A percentile compares a stretch with the other conserved stretches of the same genome.
These are phyloP conservation scores for Pantala flavescens DNA, from an alignment of 1,140 invertebrate genomes.

Conservation along the genomic window DNA sequence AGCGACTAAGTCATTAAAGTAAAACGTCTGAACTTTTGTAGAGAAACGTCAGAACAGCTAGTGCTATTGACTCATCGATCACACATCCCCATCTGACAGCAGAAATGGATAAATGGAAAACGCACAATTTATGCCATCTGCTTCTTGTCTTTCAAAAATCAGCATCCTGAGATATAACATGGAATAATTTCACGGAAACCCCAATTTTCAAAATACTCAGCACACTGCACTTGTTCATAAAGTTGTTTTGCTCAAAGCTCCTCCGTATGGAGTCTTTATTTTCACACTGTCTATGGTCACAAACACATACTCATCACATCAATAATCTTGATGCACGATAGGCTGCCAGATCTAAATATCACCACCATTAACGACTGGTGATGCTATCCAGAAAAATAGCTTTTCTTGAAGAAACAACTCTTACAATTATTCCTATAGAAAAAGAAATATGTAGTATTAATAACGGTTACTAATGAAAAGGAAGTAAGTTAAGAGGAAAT, in stretches of 20 bases:
- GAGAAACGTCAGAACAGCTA: too few relatives aligned
- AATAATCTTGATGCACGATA: neutral
- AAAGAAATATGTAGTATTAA: neutral
- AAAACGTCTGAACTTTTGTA: too few relatives aligned
- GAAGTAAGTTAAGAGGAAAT: too few relatives aligned
- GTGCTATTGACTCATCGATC: neutral
- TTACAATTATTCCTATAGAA: neutral
- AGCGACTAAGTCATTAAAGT: neutral
- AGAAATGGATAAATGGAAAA: neutral
- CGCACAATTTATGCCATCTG: neutral
- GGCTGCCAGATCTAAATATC: neutral
- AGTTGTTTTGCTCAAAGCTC: neutral
- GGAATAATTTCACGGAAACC: neutral
- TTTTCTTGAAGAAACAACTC: neutral
- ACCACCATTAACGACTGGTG: neutral
- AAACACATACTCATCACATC: neutral
- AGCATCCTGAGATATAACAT: slow-evolving; percentile 8
- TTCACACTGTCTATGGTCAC: neutral
- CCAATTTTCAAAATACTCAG: neutral
- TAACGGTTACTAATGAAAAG: too few relatives aligned
- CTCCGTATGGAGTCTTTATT: neutral
- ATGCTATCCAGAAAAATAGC: neutral
- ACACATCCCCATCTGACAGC: neutral
- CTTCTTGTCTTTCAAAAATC: neutral
- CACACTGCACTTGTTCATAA: neutral